Conservation (phyloP, 2,888 invertebrate genomes). For the Eilema griseolum region DNA sequence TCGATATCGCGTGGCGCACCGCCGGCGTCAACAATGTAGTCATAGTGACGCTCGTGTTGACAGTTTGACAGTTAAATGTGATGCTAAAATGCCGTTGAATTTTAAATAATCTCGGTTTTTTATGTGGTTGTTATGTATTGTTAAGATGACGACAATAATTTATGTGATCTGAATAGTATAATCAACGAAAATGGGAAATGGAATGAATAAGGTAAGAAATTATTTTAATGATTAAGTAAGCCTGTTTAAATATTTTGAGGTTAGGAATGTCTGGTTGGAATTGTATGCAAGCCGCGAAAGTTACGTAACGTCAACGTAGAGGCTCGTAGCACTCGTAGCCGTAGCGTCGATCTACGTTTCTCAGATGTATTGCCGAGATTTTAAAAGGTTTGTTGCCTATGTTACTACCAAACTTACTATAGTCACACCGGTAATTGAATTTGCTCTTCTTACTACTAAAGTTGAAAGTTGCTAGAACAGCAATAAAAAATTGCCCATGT, state of each 20-base stretch:
- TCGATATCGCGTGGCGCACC: conserved; percentile 71
- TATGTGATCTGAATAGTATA: conserved; percentile 58
- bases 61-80: conserved; percentile 71
- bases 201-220: conserved; percentile 94
- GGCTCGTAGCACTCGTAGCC: conserved; percentile 55
- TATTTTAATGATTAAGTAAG: conserved; percentile 17
- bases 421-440: too few relatives aligned
- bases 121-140: conserved; percentile 61
- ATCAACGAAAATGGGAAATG: conserved; percentile 90
- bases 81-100: conserved; percentile 59
- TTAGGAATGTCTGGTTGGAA: conserved; percentile 28
- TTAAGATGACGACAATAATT: conserved; percentile 70
- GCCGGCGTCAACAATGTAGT: conserved; percentile 85
- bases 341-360: conserved; percentile 46
- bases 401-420: too few relatives aligned
- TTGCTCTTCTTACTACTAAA: too few relatives aligned
- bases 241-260: conserved; percentile 12
- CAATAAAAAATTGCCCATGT: too few relatives aligned
- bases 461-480: too few relatives aligned
- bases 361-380: background rate
- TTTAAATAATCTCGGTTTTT: conserved; percentile 61
- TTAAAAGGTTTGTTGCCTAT: too few relatives aligned
- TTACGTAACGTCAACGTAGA: conserved; percentile 68
- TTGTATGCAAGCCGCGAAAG: conserved; percentile 51
- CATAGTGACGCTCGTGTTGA: conserved; percentile 84